Evolutionary conservation across 1,140 invertebrate species (phyloP), one percentile per base, ranked within the genome.

Genomic region (Vanessa tameamea): DNA sequence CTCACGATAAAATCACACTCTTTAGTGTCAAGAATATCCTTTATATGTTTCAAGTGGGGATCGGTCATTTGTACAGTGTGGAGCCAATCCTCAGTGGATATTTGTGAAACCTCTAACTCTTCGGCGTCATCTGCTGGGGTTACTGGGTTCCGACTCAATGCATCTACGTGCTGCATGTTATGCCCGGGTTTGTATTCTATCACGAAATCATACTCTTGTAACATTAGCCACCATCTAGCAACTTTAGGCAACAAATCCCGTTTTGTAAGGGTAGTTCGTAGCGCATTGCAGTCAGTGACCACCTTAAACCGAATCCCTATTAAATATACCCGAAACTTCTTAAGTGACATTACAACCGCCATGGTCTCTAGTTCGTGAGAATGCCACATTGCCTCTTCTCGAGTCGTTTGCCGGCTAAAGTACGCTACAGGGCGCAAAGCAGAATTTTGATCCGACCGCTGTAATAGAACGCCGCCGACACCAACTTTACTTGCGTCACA

Each of bases 301-400:
- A 67, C 31, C 26, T 50, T 67, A 53, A 67, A 67, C 15, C 5
- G 7, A 1, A 53, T 37, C 5, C 65, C 65, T n/a, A 67, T 23
- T 43, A 67, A 20, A 37, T 67, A 66, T 8, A 50, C 20, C 1
- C 66, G 66, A 68, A 68, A 68, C 37, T 68, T 68, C 14, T 51
- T 26, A 37, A 68, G n/a, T 14, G 48, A 14, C 14, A 16, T 23
- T 13, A 68, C 26, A 3, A 68, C 23, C 1, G 51, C 48, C 3
- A 67, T 31, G 1, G 48, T 67, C 20, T 67, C 65, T 1, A 67
- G 31, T 9, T 68, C 66, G 15, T 55, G 55, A 4, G 66, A 68
- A 20, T 68, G 66, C 12, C 55, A 14, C n/a, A 31, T 23, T n/a
- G 26, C n/a, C 20, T 55, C 66, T 16, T 68, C 50, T 12, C 13